A percentile compares a stretch with the other conserved stretches of the same genome.
Conservation (phyloP, 2,797 vertebrate species). For the Botia kubotai region DNA sequence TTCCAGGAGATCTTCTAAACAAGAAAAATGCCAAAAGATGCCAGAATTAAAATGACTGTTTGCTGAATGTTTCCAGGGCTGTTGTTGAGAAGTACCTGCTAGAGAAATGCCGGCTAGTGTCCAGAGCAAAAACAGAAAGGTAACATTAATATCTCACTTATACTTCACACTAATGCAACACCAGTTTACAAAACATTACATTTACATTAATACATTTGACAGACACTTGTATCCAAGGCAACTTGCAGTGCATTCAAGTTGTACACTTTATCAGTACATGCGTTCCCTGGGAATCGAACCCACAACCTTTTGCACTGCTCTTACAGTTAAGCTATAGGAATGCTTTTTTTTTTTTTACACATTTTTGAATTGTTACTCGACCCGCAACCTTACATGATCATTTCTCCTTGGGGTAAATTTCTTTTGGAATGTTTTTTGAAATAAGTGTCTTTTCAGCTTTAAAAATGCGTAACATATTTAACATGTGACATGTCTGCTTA, state of each 20-base stretch:
- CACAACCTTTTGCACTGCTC: no score
- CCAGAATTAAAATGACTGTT: neutral
- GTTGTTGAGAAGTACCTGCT: slow-evolving; percentile 94
- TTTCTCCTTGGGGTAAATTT: neutral
- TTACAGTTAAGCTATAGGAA: no score
- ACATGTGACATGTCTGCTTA: neutral
- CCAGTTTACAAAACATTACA: neutral
- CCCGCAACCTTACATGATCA: neutral
- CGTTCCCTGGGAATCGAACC: no score
- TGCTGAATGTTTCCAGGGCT: slow-evolving; percentile 78
- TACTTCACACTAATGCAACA: neutral
- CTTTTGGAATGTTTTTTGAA: neutral
- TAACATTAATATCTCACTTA: slow-evolving; percentile 60
- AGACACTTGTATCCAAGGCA: no score
- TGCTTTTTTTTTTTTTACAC: no score
- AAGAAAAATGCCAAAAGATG: neutral
- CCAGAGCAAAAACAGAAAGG: slow-evolving; percentile 89
- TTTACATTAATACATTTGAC: no score
- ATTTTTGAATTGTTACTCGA: neutral
- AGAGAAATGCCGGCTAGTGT: slow-evolving; percentile 92
- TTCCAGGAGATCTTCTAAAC: no score
- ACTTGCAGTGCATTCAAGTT: no score
- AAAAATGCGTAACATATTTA: neutral
- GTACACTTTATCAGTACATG: no score
- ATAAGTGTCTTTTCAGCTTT: neutral